A percentile compares a stretch with the other conserved stretches of the same genome.
These are phyloP conservation scores for Mylabris phalerata DNA, from an alignment of 1,140 invertebrate species.

Conservation along the genomic window DNA sequence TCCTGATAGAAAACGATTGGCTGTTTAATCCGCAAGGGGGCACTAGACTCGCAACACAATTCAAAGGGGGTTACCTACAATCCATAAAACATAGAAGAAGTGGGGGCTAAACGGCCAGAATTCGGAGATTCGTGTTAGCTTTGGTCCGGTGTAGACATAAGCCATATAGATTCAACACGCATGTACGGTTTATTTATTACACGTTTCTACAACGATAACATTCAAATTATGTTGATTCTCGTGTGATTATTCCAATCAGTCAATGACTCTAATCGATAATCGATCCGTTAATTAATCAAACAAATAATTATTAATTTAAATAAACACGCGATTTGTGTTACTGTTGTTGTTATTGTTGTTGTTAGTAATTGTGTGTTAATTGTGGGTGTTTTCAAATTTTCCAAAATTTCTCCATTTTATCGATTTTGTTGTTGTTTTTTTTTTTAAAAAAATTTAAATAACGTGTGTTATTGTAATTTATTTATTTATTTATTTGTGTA, in stretches of 20 bases:
- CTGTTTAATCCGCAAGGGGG: slow-evolving; percentile 9
- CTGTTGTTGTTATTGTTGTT: not conserved
- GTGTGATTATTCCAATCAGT: too few relatives aligned
- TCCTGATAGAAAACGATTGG: slow-evolving; percentile 32
- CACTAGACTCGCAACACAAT: not conserved
- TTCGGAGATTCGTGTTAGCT: slow-evolving; percentile 14
- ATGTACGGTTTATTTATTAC: too few relatives aligned
- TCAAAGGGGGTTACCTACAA: too few relatives aligned
- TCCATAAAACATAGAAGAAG: too few relatives aligned
- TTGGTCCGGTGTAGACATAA: not conserved
- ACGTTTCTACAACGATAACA: too few relatives aligned
- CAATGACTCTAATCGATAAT: not conserved
- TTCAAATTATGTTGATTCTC: too few relatives aligned
- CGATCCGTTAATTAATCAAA: not conserved
- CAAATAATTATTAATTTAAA: not conserved
- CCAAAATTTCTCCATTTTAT: too few relatives aligned
- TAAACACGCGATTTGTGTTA: not conserved
- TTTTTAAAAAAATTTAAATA: not conserved
- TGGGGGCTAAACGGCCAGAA: slow-evolving; percentile 8
- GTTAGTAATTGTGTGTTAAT: not conserved
- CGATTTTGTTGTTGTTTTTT: not conserved
- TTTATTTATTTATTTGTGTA: slow-evolving; percentile 15
- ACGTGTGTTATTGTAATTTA: slow-evolving; percentile 5
- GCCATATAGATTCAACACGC: too few relatives aligned
- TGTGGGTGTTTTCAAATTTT: too few relatives aligned